Evolutionary conservation across 2,797 vertebrate species (phyloP).

Genomic region (Pipistrellus pygmaeus): DNA sequence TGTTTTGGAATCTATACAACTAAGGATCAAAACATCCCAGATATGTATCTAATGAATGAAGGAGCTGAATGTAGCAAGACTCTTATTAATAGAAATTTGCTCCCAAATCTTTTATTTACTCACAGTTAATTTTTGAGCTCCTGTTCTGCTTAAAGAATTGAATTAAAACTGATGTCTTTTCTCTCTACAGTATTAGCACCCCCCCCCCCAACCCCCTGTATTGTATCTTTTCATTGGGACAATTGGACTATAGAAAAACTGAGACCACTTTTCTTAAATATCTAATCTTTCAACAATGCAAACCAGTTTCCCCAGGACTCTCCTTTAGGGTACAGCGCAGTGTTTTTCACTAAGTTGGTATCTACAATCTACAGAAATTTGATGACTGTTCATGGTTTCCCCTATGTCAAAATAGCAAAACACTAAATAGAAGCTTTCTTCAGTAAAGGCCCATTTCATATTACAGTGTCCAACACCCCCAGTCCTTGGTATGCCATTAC

Average conservation of each 20-base stretch:
- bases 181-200: not conserved
- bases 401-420: conserved; percentile 1
- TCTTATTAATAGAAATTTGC: conserved; percentile 2
- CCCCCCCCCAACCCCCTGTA: not conserved
- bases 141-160: not conserved
- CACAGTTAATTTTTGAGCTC: conserved; percentile 13
- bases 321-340: not conserved
- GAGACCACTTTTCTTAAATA: conserved; percentile 14
- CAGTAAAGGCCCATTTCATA: not conserved
- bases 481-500: not conserved
- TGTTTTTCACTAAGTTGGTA: conserved; percentile 25
- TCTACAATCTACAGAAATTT: not conserved
- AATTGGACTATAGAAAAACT: not conserved
- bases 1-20: conserved; percentile 38
- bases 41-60: not conserved
- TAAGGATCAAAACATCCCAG: conserved; percentile 16
- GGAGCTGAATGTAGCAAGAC: not conserved
- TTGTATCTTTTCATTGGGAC: not conserved
- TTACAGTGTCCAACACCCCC: not conserved
- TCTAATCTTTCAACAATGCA: not conserved
- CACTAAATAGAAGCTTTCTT: conserved; percentile 22
- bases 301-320: not conserved
- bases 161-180: conserved; percentile 8
- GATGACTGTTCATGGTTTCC: not conserved
- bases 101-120: not conserved